A percentile compares a stretch with the other conserved stretches of the same genome.
Evolutionary conservation across 2,888 invertebrate genomes (phyloP).

Genomic region (Crepidodera aurea): DNA sequence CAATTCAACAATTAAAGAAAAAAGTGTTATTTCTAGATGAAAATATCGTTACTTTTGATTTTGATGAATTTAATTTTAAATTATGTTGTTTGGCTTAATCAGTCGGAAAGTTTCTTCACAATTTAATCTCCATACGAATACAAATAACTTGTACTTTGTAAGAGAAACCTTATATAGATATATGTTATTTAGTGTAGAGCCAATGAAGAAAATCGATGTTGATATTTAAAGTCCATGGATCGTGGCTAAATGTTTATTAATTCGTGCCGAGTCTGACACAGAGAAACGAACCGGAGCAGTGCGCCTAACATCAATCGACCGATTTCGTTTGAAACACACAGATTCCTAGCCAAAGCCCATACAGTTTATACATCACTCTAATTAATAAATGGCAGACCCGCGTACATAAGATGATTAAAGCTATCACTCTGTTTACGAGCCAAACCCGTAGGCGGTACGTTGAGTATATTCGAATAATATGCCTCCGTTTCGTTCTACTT

Average conservation of each 20-base stretch:
- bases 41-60: no score
- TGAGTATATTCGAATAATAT: slow-evolving; percentile 23
- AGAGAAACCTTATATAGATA: neutral
- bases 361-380: slow-evolving; percentile 59
- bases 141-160: neutral
- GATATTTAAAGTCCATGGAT: slow-evolving; percentile 39
- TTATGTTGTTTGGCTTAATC: no score
- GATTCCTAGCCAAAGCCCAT: slow-evolving; percentile 53
- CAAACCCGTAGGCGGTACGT: slow-evolving; percentile 33
- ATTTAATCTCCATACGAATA: neutral
- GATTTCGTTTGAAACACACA: slow-evolving; percentile 54
- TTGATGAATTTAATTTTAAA: no score
- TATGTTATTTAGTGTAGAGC: neutral
- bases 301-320: slow-evolving; percentile 53
- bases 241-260: slow-evolving; percentile 54
- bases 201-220: slow-evolving; percentile 26
- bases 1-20: no score
- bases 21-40: no score
- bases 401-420: slow-evolving; percentile 52
- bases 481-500: slow-evolving; percentile 12
- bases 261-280: slow-evolving; percentile 55
- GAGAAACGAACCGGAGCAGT: slow-evolving; percentile 32
- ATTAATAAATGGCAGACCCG: slow-evolving; percentile 60
- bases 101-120: no score
- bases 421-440: slow-evolving; percentile 38